Conservation (phyloP, 2,113 vertebrate genomes). For the Fulica atra region DNA sequence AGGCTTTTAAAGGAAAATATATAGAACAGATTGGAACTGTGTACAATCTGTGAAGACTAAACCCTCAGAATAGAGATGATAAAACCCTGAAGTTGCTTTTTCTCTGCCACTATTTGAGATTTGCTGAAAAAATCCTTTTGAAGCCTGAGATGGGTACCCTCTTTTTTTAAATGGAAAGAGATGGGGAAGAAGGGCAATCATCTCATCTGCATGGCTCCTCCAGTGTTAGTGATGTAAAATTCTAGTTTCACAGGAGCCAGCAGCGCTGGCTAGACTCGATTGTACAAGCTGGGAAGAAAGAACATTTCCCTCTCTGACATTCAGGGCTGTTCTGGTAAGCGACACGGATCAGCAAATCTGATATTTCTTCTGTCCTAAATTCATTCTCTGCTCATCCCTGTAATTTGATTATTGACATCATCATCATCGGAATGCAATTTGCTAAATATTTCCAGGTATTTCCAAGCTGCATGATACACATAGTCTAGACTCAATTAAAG, state of each 20-base stretch:
- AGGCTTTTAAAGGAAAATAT: neutral
- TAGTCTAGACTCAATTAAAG: slow-evolving; percentile 63
- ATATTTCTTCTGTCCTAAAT: neutral
- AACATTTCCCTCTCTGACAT: neutral
- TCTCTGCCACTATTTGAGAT: neutral
- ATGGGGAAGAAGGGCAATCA: neutral
- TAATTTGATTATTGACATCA: neutral
- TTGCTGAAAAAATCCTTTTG: neutral
- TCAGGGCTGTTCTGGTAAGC: neutral
- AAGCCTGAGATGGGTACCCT: neutral
- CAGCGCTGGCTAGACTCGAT: neutral
- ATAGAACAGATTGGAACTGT: neutral
- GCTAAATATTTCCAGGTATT: slow-evolving; percentile 28
- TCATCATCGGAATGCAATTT: slow-evolving; percentile 11
- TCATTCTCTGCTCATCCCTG: slow-evolving; percentile 17
- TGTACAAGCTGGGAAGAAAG: neutral
- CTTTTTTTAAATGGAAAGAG: neutral
- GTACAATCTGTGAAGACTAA: neutral
- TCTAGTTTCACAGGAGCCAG: neutral
- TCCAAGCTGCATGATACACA: slow-evolving; percentile 13
- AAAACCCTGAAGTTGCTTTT: neutral
- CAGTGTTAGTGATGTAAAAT: neutral
- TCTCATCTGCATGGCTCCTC: neutral
- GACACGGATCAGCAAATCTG: neutral
- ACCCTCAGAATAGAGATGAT: neutral